Conservation (phyloP, 2,888 invertebrate species). For the Isotomurus palustris region DNA sequence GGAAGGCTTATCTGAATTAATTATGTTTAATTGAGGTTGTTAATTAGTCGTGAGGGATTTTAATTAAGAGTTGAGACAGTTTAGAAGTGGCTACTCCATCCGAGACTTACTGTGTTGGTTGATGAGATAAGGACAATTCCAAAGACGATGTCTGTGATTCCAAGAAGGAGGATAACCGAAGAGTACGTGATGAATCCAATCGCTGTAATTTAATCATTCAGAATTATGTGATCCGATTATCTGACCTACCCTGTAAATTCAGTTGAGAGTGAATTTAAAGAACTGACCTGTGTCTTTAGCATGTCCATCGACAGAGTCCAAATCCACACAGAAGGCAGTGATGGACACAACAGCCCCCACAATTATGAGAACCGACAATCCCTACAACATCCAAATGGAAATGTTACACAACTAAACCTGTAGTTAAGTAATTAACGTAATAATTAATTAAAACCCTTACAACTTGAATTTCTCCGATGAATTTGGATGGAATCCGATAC, state of each 20-base stretch:
- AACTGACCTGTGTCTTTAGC: constrained; percentile 11
- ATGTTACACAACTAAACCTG: neutral
- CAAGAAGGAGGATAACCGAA: constrained; percentile 16
- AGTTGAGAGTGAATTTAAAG: neutral
- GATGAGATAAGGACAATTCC: constrained; percentile 13
- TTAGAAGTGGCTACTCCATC: neutral
- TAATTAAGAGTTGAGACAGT: neutral
- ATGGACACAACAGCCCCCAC: constrained; percentile 8
- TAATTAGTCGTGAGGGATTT: neutral
- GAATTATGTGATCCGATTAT: neutral
- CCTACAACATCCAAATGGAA: neutral
- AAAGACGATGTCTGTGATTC: constrained; percentile 20
- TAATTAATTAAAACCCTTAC: constrained; percentile 9
- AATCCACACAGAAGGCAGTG: constrained; percentile 8
- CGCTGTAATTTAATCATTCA: constrained; percentile 8
- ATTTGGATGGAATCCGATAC: constrained; percentile 17
- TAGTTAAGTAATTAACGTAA: neutral
- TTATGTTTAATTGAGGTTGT: neutral
- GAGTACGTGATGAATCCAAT: constrained; percentile 23
- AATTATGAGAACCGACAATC: constrained; percentile 12
- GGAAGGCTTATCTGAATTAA: constrained; percentile 22
- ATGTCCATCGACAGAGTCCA: constrained; percentile 2
- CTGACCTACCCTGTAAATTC: neutral
- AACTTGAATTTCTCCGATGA: constrained; percentile 26
- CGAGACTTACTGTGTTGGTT: constrained; percentile 19